A percentile compares a stretch with the other conserved stretches of the same genome.
These are phyloP conservation scores for Scleropages formosus DNA, from an alignment of 2,797 vertebrate genomes.

Conservation along the genomic window DNA sequence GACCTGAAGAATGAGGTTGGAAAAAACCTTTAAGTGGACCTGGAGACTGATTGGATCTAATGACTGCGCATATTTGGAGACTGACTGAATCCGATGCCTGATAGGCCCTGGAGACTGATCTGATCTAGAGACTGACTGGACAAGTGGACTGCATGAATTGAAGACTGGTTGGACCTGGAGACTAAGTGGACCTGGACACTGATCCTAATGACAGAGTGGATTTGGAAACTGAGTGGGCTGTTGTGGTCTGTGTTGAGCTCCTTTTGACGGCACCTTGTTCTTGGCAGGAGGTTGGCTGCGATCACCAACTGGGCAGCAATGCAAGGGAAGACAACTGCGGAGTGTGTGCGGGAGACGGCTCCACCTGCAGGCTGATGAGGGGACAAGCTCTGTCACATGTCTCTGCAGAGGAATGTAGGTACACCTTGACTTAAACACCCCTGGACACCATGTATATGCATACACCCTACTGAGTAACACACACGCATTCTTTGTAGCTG, in stretches of 20 bases:
- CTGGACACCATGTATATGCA: not conserved
- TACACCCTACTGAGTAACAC: not conserved
- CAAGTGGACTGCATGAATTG: no score
- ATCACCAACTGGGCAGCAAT: conserved; percentile 81
- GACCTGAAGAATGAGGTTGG: no score
- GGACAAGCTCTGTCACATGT: conserved; percentile 80
- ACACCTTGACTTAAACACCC: conserved; percentile 28
- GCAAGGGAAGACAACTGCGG: conserved; percentile 90
- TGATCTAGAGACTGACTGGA: no score
- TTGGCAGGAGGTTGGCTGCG: conserved; percentile 87
- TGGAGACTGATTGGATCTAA: no score
- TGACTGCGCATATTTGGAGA: no score
- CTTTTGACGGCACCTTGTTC: conserved; percentile 60
- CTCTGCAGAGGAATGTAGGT: conserved; percentile 82
- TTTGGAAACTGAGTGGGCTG: no score
- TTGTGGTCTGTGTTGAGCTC: conserved; percentile 20
- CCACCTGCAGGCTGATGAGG: conserved; percentile 84
- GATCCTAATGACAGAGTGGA: no score
- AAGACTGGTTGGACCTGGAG: no score
- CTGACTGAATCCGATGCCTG: no score
- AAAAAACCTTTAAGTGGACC: no score
- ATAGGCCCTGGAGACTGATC: no score
- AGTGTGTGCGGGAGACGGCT: conserved; percentile 81
- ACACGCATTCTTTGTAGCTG: not conserved
- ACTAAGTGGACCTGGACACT: no score